Evolutionary conservation across 53 echinoderm and acorn worm genomes (phyloP).

Genomic region (Arbacia lixula): DNA sequence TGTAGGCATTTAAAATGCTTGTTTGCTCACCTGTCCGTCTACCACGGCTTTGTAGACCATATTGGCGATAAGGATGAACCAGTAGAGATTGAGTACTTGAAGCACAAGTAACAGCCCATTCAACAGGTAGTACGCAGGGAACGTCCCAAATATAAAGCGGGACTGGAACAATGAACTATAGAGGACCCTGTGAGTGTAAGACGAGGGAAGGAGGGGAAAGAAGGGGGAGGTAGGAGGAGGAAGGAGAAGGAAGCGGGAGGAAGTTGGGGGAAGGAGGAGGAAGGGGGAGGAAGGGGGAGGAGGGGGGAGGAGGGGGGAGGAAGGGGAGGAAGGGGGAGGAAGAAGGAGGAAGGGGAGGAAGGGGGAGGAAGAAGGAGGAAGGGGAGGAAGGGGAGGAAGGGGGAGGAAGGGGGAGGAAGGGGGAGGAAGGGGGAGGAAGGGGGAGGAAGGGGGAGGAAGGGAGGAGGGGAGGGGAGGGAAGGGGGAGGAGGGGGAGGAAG

Average conservation of each 20-base stretch:
- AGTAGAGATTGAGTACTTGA: slow-evolving; percentile 79
- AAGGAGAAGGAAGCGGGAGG: not conserved
- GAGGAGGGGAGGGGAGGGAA: not conserved
- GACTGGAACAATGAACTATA: slow-evolving; percentile 73
- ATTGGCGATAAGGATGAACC: slow-evolving; percentile 76
- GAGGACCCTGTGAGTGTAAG: slow-evolving; percentile 65
- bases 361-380: not conserved
- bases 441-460: not conserved
- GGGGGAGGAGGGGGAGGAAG: not conserved
- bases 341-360: not conserved
- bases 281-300: not conserved
- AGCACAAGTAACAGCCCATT: slow-evolving; percentile 67
- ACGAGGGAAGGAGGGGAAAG: not conserved
- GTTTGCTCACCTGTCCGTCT: slow-evolving; percentile 60
- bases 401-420: not conserved
- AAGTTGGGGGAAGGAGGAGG: not conserved
- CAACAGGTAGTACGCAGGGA: slow-evolving; percentile 92
- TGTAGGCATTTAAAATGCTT: too few species aligned
- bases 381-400: not conserved
- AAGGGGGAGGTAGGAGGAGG: not conserved
- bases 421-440: not conserved
- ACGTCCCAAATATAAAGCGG: slow-evolving; percentile 71
- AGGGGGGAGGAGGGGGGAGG: not conserved
- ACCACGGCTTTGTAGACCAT: slow-evolving; percentile 71
- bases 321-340: not conserved